phyloP scores from a whole-genome alignment of 1,140 invertebrate genomes.

The Drosophila grimshawi region DNA sequence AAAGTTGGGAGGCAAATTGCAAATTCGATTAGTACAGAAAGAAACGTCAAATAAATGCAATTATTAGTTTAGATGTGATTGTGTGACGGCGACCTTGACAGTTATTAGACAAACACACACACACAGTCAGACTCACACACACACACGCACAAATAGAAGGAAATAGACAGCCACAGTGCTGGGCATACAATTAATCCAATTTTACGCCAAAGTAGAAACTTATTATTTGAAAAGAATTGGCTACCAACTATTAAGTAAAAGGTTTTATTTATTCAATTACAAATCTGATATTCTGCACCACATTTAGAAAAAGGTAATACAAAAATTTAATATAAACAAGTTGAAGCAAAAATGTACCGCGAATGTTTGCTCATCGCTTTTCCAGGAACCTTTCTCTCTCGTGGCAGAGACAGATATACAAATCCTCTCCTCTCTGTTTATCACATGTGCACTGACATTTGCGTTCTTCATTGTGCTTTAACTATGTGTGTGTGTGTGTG shows the following conservation, averaged over 20 bases:
- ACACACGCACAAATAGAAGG: not conserved
- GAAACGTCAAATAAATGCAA: conserved; percentile 35
- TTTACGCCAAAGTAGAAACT: no score
- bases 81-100: conserved; percentile 51
- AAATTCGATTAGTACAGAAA: conserved; percentile 66
- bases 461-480: conserved; percentile 35
- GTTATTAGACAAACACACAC: conserved; percentile 10
- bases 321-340: not conserved
- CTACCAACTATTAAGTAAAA: no score
- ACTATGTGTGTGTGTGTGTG: conserved; percentile 19
- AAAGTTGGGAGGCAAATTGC: conserved; percentile 70
- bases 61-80: conserved; percentile 44
- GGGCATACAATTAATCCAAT: no score
- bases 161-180: not conserved
- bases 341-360: no score
- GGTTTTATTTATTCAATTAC: no score
- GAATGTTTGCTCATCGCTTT: not conserved
- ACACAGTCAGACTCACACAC: conserved; percentile 3
- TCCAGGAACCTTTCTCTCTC: not conserved
- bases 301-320: no score
- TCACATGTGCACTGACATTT: conserved; percentile 40
- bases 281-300: no score
- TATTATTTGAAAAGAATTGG: no score
- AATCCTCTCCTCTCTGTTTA: not conserved
- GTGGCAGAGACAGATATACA: no score